These are phyloP conservation scores for Calliphora vicina DNA, from an alignment of 1,140 invertebrate species.

Conservation along the genomic window DNA sequence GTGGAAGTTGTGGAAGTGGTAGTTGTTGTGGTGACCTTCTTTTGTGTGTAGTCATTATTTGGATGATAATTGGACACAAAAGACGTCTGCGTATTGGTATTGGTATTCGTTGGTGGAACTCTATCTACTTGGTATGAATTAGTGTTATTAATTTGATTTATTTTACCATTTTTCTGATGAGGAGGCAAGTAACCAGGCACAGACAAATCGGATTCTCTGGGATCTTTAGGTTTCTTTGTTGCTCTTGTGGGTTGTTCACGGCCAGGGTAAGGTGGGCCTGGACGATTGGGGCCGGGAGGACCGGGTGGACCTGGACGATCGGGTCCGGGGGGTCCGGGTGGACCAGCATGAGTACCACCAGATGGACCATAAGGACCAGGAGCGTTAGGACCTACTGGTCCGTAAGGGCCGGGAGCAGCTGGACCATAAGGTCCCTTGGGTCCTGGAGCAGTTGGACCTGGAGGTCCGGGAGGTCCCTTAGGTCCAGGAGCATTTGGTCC, in stretches of 20 bases:
- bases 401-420: conserved; percentile 40
- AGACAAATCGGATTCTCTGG: conserved; percentile 54
- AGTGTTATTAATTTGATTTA: conserved; percentile 44
- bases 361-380: conserved; percentile 48
- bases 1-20: conserved; percentile 27
- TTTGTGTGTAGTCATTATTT: conserved; percentile 54
- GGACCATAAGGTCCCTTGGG: conserved; percentile 41
- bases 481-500: conserved; percentile 35
- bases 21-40: conserved; percentile 45
- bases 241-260: background rate
- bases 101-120: conserved; percentile 40
- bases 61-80: conserved; percentile 53
- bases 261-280: conserved; percentile 36
- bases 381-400: conserved; percentile 45
- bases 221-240: conserved; percentile 44
- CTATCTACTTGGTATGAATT: conserved; percentile 40
- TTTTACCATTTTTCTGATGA: conserved; percentile 51
- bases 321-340: conserved; percentile 42
- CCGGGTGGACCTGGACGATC: conserved; percentile 40
- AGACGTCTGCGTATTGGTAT: conserved; percentile 40
- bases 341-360: conserved; percentile 40
- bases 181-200: conserved; percentile 59
- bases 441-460: conserved; percentile 50
- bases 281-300: conserved; percentile 28
- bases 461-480: conserved; percentile 46